These are phyloP conservation scores for Epinephelus lanceolatus DNA, from an alignment of 2,113 vertebrate genomes.

Conservation along the genomic window DNA sequence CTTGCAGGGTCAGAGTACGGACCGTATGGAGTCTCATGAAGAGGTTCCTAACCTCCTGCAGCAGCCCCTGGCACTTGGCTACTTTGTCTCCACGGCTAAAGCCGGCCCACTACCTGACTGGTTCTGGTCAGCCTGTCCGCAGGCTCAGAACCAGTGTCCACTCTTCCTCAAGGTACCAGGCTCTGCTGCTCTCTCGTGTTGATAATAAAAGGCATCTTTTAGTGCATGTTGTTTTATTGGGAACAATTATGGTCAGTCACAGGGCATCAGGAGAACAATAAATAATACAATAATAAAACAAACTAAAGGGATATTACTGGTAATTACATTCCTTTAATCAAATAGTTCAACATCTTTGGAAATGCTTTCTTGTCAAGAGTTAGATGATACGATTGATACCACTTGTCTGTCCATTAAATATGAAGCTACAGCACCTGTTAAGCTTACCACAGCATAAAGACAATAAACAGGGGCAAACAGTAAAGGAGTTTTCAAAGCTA, in stretches of 20 bases:
- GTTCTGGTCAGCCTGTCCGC: conserved; percentile 99
- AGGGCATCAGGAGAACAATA: too few relatives aligned
- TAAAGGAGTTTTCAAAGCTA: too few relatives aligned
- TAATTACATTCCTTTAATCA: not conserved
- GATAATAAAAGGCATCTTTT: not conserved
- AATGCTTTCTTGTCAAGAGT: not conserved
- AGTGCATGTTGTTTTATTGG: not conserved
- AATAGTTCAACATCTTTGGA: not conserved
- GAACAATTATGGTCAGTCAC: too few relatives aligned
- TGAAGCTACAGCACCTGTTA: not conserved
- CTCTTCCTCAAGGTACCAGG: conserved; percentile 87
- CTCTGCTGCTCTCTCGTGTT: not conserved
- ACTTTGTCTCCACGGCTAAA: conserved; percentile 98
- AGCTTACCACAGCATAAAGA: not conserved
- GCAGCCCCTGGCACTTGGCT: conserved; percentile 97
- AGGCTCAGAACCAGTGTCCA: conserved; percentile 99
- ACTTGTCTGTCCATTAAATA: not conserved
- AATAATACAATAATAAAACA: not conserved
- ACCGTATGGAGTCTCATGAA: conserved; percentile 96
- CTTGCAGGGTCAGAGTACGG: conserved; percentile 93
- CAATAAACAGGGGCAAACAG: too few relatives aligned
- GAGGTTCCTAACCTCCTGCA: conserved; percentile 98
- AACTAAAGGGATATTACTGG: not conserved
- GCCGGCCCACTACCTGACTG: conserved; percentile 97
- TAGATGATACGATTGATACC: not conserved